Evolutionary conservation across 2,888 invertebrate species (phyloP).

Genomic region (Sepioteuthis lessoniana): DNA sequence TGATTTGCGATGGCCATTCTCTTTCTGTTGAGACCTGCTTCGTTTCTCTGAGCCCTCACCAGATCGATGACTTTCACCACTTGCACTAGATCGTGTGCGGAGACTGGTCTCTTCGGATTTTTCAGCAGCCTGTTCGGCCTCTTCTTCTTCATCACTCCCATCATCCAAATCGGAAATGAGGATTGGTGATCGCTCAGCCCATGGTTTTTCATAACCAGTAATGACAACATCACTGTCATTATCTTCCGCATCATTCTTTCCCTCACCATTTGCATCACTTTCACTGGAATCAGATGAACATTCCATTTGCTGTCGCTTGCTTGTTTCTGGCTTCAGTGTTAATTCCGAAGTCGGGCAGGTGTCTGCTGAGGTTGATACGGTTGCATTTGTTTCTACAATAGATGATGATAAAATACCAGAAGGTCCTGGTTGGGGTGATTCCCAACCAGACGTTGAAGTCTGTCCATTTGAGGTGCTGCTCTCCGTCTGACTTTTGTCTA

Average conservation of each 20-base stretch:
- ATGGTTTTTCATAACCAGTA: constrained; percentile 82
- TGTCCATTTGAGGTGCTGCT: constrained; percentile 51
- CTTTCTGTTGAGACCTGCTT: constrained; percentile 4
- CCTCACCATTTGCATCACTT: constrained; percentile 50
- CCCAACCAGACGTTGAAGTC: constrained; percentile 63
- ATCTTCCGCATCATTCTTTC: constrained; percentile 55
- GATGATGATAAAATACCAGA: constrained; percentile 55
- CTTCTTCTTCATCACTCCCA: constrained; percentile 53
- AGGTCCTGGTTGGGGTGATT: constrained; percentile 69
- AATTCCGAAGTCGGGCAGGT: constrained; percentile 47
- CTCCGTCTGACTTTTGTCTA: constrained; percentile 56
- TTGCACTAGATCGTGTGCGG: not conserved
- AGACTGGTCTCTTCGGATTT: not conserved
- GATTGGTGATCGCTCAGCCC: constrained; percentile 80
- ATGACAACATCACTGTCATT: constrained; percentile 74
- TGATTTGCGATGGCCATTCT: not conserved
- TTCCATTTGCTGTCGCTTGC: not conserved
- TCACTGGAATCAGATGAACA: constrained; percentile 53
- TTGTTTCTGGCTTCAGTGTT: constrained; percentile 24
- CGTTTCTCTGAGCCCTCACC: not conserved
- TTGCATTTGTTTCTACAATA: constrained; percentile 34
- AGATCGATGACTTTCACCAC: constrained; percentile 14
- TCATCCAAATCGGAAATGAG: constrained; percentile 57
- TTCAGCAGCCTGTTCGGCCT: not conserved
- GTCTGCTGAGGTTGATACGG: constrained; percentile 38